Conservation (phyloP, 2,113 vertebrate genomes). For the Esox niger region DNA sequence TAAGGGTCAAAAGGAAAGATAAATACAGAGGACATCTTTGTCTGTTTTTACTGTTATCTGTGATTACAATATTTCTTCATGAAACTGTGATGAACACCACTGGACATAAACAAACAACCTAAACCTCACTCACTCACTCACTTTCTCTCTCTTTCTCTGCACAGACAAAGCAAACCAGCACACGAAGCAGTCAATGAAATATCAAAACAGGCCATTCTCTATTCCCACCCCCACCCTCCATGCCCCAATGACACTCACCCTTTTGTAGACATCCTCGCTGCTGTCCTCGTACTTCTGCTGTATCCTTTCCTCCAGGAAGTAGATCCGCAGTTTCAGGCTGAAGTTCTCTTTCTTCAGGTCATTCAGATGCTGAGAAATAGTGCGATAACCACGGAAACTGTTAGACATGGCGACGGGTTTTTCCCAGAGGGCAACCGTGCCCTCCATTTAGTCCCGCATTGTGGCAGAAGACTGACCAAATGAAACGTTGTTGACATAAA, state of each 20-base stretch:
- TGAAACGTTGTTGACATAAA: neutral
- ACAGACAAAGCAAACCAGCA: neutral
- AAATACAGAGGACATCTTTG: too few relatives aligned
- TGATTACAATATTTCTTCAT: too few relatives aligned
- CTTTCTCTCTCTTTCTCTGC: too few relatives aligned
- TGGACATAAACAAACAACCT: too few relatives aligned
- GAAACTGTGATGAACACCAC: too few relatives aligned
- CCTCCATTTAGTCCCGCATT: conserved; percentile 67
- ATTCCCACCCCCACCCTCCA: neutral
- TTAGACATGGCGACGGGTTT: conserved; percentile 81
- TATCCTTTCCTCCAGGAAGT: conserved; percentile 95
- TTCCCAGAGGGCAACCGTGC: conserved; percentile 59
- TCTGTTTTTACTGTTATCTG: too few relatives aligned
- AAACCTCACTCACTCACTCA: too few relatives aligned
- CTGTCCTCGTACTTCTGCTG: conserved; percentile 89
- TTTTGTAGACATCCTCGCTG: conserved; percentile 81
- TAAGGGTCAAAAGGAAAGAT: too few relatives aligned
- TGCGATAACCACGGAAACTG: conserved; percentile 79
- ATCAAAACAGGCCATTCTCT: too few relatives aligned
- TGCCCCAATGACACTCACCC: conserved; percentile 73
- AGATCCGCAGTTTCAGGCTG: conserved; percentile 97
- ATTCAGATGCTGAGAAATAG: conserved; percentile 95
- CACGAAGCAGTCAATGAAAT: neutral
- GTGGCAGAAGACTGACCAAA: conserved; percentile 16
- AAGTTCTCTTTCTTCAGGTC: conserved; percentile 99